Conservation (phyloP, 2,797 vertebrate genomes). For the Chloroceryle amazona region DNA sequence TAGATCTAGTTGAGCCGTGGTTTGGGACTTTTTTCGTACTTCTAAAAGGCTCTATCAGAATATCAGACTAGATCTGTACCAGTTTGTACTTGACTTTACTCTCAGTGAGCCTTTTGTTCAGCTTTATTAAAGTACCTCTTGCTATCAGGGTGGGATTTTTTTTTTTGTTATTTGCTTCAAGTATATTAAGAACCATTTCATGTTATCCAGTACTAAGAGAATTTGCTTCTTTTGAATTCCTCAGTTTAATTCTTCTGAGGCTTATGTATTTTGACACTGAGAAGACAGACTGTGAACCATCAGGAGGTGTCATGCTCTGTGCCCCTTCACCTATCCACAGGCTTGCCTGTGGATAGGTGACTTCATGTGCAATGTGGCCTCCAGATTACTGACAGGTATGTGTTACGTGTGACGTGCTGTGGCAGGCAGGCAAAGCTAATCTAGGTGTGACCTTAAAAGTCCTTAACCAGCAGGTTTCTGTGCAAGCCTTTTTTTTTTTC, state of each 20-base stretch:
- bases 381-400: background rate
- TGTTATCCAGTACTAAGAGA: background rate
- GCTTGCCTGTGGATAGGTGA: background rate
- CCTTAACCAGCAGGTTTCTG: background rate
- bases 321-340: background rate
- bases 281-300: background rate
- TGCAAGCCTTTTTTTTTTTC: background rate
- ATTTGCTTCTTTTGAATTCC: background rate
- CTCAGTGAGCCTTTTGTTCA: background rate
- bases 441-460: background rate
- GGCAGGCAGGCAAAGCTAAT: background rate
- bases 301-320: background rate
- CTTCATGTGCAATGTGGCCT: background rate
- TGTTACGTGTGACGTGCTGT: rapidly evolving
- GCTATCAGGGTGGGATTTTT: background rate
- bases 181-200: background rate
- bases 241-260: background rate
- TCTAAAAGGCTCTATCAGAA: background rate
- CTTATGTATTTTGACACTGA: background rate
- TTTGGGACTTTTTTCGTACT: background rate
- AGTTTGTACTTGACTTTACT: background rate
- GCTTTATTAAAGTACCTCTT: background rate
- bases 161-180: background rate
- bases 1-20: background rate
- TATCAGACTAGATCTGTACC: background rate